Base-by-base conservation (phyloP, 1,140 invertebrate species). In the Saxidomus purpurata region DNA sequence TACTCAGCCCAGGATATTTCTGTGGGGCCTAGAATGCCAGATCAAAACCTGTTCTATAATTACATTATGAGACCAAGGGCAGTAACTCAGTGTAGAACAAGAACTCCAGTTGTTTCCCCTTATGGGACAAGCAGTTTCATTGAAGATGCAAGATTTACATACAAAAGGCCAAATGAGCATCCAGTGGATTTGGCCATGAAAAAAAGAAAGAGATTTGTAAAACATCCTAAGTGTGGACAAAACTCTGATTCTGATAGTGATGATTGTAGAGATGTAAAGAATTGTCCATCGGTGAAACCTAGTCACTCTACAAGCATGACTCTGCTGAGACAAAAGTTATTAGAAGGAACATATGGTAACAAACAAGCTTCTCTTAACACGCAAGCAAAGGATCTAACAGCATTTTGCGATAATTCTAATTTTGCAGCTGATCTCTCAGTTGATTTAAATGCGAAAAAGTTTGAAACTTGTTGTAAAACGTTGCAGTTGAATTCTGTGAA, bases 71-170 rank as follows among this genome's bases (percentile, higher is more conserved):
- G 77, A 34, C 76, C 49, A 67, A 80, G 61, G 76, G 40, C 0
- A 38, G 28, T 36, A 8, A 80, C 19, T 40, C 55, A 81, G 9
- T 11, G 25, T 63, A 81, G 69, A 79, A 22, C 13, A 17, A 22
- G 63, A 49, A 88, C 86, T 49, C 86, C 86, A 81, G 55, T 88
- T 67, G 86, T 88, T 11, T 88, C 86, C 55, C 76, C 52, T 49
- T 88, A 47, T 71, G 74, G 76, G 52, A 74, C 63, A 36, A 52
- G 63, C 3, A 85, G 25, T 52, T 55, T 74, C n/a, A 71, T 85
- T 36, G 83, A 71, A 74, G 69, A 74, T 85, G 63, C 67, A 4
- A 71, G 69, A 34, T 74, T 74, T 59, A 85, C 49, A 1, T 71
- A 71, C 19, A 85, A 85, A 85, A 40, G 76, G 69, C 59, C 55